Conservation (phyloP, 2,888 invertebrate species). For the Agrilus cyanescens region DNA sequence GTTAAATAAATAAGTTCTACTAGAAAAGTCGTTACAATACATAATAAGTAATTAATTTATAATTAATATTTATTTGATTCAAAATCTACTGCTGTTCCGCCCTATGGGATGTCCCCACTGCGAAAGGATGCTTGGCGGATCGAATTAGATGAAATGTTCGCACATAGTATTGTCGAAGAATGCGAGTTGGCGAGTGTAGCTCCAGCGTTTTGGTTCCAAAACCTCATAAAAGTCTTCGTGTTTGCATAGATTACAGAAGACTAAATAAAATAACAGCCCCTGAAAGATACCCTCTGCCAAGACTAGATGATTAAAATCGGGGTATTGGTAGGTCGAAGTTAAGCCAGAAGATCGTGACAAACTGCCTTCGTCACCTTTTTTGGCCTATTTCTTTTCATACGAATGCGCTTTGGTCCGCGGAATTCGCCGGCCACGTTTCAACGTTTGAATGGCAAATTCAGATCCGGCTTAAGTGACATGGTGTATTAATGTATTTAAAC, state of each 20-base stretch:
- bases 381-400: slow-evolving; percentile 14
- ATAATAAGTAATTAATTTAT: no score
- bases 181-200: slow-evolving; percentile 3
- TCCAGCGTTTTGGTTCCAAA: slow-evolving; percentile 12
- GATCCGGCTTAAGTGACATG: slow-evolving; percentile 12
- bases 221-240: slow-evolving; percentile 12
- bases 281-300: slow-evolving; percentile 26
- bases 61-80: not conserved
- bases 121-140: not conserved
- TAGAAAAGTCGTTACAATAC: no score
- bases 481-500: slow-evolving; percentile 18
- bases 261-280: no score
- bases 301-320: slow-evolving; percentile 8
- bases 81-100: slow-evolving; percentile 1
- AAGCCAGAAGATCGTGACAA: slow-evolving; percentile 7
- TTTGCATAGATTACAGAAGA: slow-evolving; percentile 27
- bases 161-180: slow-evolving; percentile 2
- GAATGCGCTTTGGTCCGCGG: slow-evolving; percentile 19
- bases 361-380: slow-evolving; percentile 23
- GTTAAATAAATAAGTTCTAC: no score
- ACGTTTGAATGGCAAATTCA: slow-evolving; percentile 17
- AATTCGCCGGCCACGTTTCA: slow-evolving; percentile 21
- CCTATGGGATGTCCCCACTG: not conserved
- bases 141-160: not conserved
- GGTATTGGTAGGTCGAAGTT: slow-evolving; percentile 9